Evolutionary conservation across 2,113 vertebrate genomes (phyloP).

Genomic region (Pterocles burchelli): DNA sequence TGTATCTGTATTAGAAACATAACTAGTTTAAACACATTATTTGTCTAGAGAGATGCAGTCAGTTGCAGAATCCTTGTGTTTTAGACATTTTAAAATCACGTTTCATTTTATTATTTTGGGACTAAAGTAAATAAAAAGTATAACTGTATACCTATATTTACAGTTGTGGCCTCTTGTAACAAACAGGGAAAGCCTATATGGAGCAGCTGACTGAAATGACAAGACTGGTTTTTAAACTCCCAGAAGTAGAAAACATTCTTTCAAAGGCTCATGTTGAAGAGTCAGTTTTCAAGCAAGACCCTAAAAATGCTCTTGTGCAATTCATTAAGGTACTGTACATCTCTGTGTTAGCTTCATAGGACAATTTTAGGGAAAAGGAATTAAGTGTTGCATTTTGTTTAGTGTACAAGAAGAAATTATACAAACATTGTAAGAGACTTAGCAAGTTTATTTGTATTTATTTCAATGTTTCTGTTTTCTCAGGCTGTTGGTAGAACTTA

Average conservation of each 20-base stretch:
- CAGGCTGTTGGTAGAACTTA: slow-evolving; percentile 89
- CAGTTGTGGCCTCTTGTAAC: slow-evolving; percentile 17
- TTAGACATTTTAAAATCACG: neutral
- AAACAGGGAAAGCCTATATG: slow-evolving; percentile 79
- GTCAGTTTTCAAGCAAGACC: slow-evolving; percentile 74
- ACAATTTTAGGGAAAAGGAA: neutral
- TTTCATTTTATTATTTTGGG: neutral
- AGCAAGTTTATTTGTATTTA: neutral
- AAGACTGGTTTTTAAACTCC: slow-evolving; percentile 86
- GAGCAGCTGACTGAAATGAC: slow-evolving; percentile 91
- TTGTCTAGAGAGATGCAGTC: neutral
- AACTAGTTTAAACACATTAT: neutral
- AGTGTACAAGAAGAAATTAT: neutral
- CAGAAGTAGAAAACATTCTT: slow-evolving; percentile 87
- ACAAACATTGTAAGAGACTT: neutral
- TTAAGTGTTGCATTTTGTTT: neutral
- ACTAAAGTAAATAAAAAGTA: neutral
- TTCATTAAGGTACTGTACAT: slow-evolving; percentile 88
- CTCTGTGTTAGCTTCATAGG: neutral
- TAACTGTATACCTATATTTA: neutral
- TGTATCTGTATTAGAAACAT: neutral
- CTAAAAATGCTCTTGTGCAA: slow-evolving; percentile 79
- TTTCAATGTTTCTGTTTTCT: slow-evolving; percentile 36
- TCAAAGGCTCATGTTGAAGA: slow-evolving; percentile 77
- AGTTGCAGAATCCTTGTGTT: neutral